Evolutionary conservation across 2,888 invertebrate genomes (phyloP), one percentile per base, ranked within the genome.

Genomic region (Coleophora flavipennella): DNA sequence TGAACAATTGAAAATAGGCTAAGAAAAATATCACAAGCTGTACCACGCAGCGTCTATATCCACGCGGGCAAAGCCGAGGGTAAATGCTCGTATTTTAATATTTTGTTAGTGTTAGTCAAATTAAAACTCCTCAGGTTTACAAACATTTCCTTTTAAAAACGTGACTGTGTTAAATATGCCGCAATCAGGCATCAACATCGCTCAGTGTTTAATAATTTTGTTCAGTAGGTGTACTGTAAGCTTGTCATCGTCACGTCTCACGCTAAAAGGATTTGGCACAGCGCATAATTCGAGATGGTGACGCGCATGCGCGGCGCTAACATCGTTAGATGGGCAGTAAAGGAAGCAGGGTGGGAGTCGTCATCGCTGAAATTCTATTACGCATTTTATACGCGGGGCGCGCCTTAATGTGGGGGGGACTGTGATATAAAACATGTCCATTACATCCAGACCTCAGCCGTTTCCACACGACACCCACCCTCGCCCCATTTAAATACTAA

Each of bases 321-420:
- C 73, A 65, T 77, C 77, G 74, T 80, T 80, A 81, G 65, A 72
- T 67, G 72, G 68, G 63, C 74, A 71, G 55, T 58, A 52, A 54
- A 59, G 53, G 49, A 53, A 47, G 50, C 49, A 43, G 46, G 43
- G 50, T 27, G 52, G 62, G 54, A 60, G 57, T 61, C 61, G 68
- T 73, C 74, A 69, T 70, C 71, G 60, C 69, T 67, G 75, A 73
- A 81, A 81, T 81, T 81, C 81, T 81, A 81, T 81, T 81, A 81
- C 77, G 66, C 74, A 72, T 76, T 80, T 78, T 79, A 80, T 78
- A 76, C 74, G 66, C 68, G 67, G 65, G 71, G 69, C 67, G 67
- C 64, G 71, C 71, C 73, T 70, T 74, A 70, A 73, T 71, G 65
- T 62, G 58, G 61, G 63, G 70, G 68, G 72, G 69, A 20, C 59